Evolutionary conservation across 2,113 vertebrate genomes (phyloP).

Genomic region (Catharus minimus): DNA sequence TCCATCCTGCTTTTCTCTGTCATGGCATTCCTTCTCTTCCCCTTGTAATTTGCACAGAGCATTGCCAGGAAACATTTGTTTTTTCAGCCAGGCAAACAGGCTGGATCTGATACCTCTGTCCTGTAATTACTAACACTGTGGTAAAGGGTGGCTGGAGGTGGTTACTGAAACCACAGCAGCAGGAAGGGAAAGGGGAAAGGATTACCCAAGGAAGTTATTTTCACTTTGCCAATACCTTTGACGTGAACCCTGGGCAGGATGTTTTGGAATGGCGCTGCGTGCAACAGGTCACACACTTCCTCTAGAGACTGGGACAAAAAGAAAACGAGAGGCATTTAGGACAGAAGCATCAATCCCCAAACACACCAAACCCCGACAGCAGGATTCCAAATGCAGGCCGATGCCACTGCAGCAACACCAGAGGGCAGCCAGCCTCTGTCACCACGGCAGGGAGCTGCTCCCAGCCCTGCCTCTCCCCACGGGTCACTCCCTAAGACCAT

Average conservation of each 20-base stretch:
- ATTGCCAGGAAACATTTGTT: neutral
- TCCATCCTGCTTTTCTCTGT: neutral
- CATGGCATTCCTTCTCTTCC: neutral
- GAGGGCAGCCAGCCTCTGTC: neutral
- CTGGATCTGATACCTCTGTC: neutral
- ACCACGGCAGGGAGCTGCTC: accelerated
- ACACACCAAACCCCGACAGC: neutral
- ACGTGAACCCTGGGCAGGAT: conserved; percentile 87
- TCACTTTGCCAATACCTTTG: conserved; percentile 75
- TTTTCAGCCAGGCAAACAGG: neutral
- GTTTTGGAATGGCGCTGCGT: conserved; percentile 88
- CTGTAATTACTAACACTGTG: neutral
- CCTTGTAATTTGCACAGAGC: neutral
- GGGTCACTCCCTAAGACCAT: neutral
- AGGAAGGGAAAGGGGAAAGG: neutral
- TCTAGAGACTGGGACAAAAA: conserved; percentile 80
- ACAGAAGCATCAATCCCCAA: neutral
- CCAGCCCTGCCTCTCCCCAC: accelerated
- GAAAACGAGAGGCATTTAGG: neutral
- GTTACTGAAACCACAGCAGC: neutral
- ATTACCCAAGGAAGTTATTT: neutral
- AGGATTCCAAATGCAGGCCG: neutral
- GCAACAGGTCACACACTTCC: conserved; percentile 88
- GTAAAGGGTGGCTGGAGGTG: neutral
- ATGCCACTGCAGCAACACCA: neutral